phyloP scores from a whole-genome alignment of 2,113 vertebrate genomes.

The Laticauda laticaudata region DNA sequence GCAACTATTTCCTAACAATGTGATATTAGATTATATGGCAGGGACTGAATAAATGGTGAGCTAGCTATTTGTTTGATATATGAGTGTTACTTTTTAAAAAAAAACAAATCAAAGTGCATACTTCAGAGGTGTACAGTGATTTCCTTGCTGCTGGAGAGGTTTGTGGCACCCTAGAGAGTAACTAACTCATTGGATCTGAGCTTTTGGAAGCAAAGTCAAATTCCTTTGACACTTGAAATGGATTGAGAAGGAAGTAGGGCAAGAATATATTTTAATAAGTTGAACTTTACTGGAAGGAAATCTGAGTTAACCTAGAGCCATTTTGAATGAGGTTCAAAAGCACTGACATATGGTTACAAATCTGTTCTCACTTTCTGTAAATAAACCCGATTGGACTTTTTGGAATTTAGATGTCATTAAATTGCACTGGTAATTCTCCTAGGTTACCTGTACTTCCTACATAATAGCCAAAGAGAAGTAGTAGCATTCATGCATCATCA shows the following conservation, averaged over 20 bases:
- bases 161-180: not conserved
- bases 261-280: not conserved
- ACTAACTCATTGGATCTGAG: not conserved
- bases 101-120: not conserved
- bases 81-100: not conserved
- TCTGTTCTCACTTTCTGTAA: not conserved
- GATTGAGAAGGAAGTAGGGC: conserved; percentile 13
- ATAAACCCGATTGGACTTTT: not conserved
- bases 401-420: not conserved
- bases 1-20: conserved; percentile 3
- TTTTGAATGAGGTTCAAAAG: not conserved
- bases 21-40: not conserved
- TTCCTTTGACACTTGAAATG: conserved; percentile 3
- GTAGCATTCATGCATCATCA: not conserved
- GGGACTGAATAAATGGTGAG: not conserved
- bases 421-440: not conserved
- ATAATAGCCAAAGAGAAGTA: not conserved
- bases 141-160: not conserved
- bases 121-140: not conserved
- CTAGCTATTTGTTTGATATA: not conserved
- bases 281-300: not conserved
- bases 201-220: not conserved
- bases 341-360: not conserved
- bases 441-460: not conserved
- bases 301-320: not conserved